Evolutionary conservation across 2,113 vertebrate species (phyloP).

Genomic region (Grantiella picta): DNA sequence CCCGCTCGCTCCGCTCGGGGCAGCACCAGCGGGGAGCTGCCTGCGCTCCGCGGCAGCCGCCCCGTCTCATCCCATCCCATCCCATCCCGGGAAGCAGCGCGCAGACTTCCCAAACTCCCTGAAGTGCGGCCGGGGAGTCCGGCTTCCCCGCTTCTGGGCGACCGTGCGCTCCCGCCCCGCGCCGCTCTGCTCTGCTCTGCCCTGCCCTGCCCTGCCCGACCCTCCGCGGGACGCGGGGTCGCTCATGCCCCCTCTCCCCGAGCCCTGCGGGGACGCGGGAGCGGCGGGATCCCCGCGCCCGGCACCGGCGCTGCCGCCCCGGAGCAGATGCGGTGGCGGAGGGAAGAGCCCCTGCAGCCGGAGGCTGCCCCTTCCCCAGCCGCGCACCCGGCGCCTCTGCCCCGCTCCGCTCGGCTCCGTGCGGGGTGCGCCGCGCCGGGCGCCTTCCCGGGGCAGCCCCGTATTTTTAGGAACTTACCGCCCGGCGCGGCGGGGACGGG

Average conservation of each 20-base stretch:
- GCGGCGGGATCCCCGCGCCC: background rate
- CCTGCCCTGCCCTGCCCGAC: background rate
- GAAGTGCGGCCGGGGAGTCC: background rate
- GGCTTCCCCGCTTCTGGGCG: background rate
- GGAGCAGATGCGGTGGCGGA: background rate
- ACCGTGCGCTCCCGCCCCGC: background rate
- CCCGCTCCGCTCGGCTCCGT: background rate
- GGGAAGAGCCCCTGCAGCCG: background rate
- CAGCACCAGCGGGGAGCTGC: background rate
- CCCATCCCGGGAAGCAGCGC: background rate
- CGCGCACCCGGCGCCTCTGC: background rate
- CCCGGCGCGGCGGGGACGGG: constrained; percentile 82
- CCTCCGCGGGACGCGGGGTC: background rate
- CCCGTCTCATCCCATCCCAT: background rate
- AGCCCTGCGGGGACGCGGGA: background rate
- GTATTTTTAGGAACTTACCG: constrained; percentile 89
- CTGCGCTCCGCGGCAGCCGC: background rate
- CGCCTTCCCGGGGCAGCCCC: constrained; percentile 39
- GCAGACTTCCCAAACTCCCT: background rate
- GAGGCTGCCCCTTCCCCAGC: background rate
- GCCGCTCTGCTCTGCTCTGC: background rate
- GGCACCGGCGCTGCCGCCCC: background rate
- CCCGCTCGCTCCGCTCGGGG: background rate
- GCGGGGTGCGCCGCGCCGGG: background rate
- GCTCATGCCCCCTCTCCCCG: background rate